Evolutionary conservation across 1,140 invertebrate species (phyloP).

Genomic region (Ericerus pela): DNA sequence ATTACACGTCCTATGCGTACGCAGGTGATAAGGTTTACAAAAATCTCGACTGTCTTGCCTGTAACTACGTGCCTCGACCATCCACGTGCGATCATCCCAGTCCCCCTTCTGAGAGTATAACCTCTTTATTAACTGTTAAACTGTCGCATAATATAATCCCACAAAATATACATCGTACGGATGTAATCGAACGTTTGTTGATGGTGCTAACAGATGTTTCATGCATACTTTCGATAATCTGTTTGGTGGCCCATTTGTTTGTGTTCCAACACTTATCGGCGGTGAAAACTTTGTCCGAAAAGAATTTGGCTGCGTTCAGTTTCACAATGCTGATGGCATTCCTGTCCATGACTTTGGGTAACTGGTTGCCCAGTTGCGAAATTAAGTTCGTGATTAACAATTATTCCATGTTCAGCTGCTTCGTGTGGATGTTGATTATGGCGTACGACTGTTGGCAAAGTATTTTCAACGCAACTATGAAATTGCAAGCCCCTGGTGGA

Average conservation of each 20-base stretch:
- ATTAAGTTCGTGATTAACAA: conserved; percentile 34
- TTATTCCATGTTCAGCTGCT: conserved; percentile 38
- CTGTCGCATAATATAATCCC: too few relatives aligned
- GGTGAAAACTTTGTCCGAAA: conserved; percentile 36
- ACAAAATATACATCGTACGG: too few relatives aligned
- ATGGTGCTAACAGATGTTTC: too few relatives aligned
- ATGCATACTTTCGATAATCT: conserved; percentile 28
- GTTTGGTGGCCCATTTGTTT: conserved; percentile 34
- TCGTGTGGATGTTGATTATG: conserved; percentile 45
- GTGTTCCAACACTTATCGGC: conserved; percentile 34
- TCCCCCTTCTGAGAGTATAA: too few relatives aligned
- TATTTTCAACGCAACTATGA: conserved; percentile 34
- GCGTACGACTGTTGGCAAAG: conserved; percentile 42
- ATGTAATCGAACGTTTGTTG: too few relatives aligned
- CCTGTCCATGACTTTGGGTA: conserved; percentile 32
- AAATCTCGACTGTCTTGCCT: conserved; percentile 42
- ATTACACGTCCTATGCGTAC: conserved; percentile 34
- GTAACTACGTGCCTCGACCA: conserved; percentile 35
- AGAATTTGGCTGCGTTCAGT: conserved; percentile 36
- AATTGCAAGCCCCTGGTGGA: conserved; percentile 33
- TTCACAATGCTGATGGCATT: conserved; percentile 35
- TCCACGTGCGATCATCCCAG: too few relatives aligned
- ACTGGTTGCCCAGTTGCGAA: conserved; percentile 27
- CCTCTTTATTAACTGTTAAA: too few relatives aligned
- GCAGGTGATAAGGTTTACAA: conserved; percentile 31